Evolutionary conservation across 2,888 invertebrate species (phyloP), one percentile per base, ranked within the genome.

Genomic region (Eristalis pertinax): DNA sequence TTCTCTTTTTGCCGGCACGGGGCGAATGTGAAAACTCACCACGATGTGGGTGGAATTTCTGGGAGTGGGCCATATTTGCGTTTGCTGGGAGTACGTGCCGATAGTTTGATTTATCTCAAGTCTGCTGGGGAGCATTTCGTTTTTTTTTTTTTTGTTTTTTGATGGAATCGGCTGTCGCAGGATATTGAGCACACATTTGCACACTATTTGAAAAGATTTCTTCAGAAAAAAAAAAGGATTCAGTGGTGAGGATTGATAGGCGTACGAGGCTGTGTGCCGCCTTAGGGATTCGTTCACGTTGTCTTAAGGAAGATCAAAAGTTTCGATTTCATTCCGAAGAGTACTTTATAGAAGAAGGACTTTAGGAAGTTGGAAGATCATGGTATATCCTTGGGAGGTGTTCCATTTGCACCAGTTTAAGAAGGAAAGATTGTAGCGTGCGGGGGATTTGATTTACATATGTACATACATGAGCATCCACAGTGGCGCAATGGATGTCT

Each of bases 51-150:
- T 41, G 76, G 60, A 35, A 32, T 50, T 50, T 50, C 8, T 19
- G 50, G 19, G 56, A 11, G 56, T 65, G 68, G 67, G 58, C 7
- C 5, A 68, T 29, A 80, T 43, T 43, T 80, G 41, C 22, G 67
- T 56, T 35, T 43, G 15, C 38, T 29, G 19, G 50, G 64, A 60
- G 83, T 84, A 83, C 58, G 86, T 79, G 76, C 64, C 75, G 78
- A 83, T 79, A 74, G 84, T 79, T 87, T 84, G 87, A 87, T 87
- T 84, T 87, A 87, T 87, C 72, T 75, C 68, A 62, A 67, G 74
- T 58, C 62, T 60, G 19, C 19, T 13, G 24, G 29, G 50, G 69
- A 63, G 60, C 24, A 65, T 24, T 72, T 69, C 69, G 78, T 50
- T 70, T 15, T 65, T 19, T 13, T 13, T 69, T 74, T 83, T 50